phyloP scores from a whole-genome alignment of 2,888 invertebrate genomes.

The Ischnura elegans region DNA sequence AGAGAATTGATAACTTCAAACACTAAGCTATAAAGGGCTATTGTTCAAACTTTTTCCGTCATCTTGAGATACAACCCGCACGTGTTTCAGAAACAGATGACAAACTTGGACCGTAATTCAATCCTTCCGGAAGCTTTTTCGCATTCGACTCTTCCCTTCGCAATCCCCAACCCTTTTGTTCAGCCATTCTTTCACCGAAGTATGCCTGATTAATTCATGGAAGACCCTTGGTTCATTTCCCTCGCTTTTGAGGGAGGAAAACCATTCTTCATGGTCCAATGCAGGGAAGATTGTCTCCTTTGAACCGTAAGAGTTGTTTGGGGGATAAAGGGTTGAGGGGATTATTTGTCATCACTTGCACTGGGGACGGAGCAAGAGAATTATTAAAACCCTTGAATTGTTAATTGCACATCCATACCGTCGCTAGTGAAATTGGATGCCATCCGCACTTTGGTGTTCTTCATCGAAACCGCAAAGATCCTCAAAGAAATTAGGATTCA shows the following conservation, averaged over 20 bases:
- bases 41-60: background rate
- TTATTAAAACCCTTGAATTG: background rate
- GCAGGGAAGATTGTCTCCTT: background rate
- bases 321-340: background rate
- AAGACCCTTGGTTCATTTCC: conserved; percentile 1
- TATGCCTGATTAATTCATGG: background rate
- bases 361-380: background rate
- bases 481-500: background rate
- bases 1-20: background rate
- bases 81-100: background rate
- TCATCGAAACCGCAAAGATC: background rate
- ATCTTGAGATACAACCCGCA: background rate
- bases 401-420: background rate
- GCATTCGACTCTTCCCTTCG: background rate
- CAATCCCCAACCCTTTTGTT: background rate
- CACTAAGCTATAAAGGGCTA: background rate
- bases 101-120: background rate
- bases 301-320: background rate
- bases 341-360: background rate
- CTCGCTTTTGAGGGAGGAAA: background rate
- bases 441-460: background rate
- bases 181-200: background rate
- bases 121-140: background rate
- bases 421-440: background rate
- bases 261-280: background rate